Evolutionary conservation across 2,113 vertebrate genomes (phyloP), one percentile per base, ranked within the genome.

Genomic region (Neolamprologus tretocephalus): DNA sequence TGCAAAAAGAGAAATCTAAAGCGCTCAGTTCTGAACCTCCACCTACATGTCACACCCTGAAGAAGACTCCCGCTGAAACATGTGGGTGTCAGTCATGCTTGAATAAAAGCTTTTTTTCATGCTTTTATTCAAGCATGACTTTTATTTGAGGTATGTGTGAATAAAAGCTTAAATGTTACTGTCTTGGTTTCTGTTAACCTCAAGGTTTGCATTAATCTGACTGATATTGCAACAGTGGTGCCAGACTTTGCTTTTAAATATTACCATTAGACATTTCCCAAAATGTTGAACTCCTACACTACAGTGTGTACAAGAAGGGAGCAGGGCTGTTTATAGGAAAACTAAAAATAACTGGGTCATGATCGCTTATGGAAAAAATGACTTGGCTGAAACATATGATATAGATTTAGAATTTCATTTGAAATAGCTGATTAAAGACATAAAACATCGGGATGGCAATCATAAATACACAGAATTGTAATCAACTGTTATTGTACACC

Each of bases 51-150:
- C 90, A 79, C 53, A 13, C 71, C 81, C 86, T 12, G n/a, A 57
- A 89, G 42, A 91, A 19, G 40, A 81, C 45, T 80, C 33, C 58
- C 53, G 61, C 53, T 78, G 82, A 75, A 83, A 75, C 42, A 19
- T 28, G 85, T 90, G 87, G 89, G 84, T 37, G 91, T 90, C 68
- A 57, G 89, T 85, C 31, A 61, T 35, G 51, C 45, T 53, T 49
- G 49, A 68, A 66, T 80, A 63, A 87, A 89, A 86, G 82, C 26
- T 16, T 83, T 73, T 40, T 68, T 47, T 37, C 57, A 61, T 45
- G 80, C 17, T 31, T 61, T 51, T 51, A 47, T 66, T 83, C 17
- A 68, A 83, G 28, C 26, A 23, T 37, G 28, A 49, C 19, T 49
- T 68, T 21, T 13, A 51, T 78, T 78, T 78, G 42, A 12, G 3